A percentile compares a stretch with the other conserved stretches of the same genome.
Evolutionary conservation across 2,888 invertebrate species (phyloP).

Genomic region (Hydroisotoma schaefferi): DNA sequence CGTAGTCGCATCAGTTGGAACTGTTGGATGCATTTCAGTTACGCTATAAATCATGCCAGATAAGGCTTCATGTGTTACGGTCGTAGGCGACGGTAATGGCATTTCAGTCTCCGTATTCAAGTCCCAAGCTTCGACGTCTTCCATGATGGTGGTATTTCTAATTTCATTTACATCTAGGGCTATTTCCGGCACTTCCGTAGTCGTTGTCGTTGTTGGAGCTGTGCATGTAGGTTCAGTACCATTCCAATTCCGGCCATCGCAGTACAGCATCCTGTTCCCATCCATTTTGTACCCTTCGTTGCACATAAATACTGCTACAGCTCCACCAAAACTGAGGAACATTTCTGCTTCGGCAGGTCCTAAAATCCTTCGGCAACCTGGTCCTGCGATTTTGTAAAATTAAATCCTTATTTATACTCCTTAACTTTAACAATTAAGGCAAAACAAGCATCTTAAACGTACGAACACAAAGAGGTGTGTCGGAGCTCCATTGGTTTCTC

Average conservation of each 20-base stretch:
- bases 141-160: background rate
- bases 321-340: conserved; percentile 37
- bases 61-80: too few species aligned
- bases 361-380: conserved; percentile 25
- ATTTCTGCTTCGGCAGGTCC: conserved; percentile 21
- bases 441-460: conserved; percentile 14
- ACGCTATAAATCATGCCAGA: too few species aligned
- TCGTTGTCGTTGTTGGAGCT: background rate
- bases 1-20: too few species aligned
- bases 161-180: background rate
- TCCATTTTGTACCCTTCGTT: conserved; percentile 26
- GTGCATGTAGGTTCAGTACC: conserved; percentile 38
- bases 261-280: conserved; percentile 29
- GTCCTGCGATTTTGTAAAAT: conserved; percentile 17
- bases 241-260: conserved; percentile 42
- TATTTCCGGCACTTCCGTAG: background rate
- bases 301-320: conserved; percentile 40
- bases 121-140: background rate
- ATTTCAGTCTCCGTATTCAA: too few species aligned
- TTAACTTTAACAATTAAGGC: background rate
- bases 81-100: too few species aligned
- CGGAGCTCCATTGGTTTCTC: conserved; percentile 37
- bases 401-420: background rate
- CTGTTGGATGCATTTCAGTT: too few species aligned
- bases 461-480: conserved; percentile 41